phyloP scores from a whole-genome alignment of 2,113 vertebrate species.

The Pimephales promelas region DNA sequence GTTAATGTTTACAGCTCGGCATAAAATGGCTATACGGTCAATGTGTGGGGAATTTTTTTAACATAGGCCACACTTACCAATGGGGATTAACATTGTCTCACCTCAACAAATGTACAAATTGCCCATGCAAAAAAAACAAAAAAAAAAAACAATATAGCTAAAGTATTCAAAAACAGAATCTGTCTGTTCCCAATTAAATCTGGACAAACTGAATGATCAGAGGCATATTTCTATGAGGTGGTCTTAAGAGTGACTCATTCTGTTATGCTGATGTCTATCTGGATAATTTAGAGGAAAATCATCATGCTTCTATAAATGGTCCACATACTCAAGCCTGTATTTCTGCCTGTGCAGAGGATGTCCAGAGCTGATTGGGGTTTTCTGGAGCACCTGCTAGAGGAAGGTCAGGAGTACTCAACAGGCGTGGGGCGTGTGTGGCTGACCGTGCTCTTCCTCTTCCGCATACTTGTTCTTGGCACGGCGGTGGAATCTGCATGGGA shows the following conservation, averaged over 20 bases:
- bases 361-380: constrained; percentile 96
- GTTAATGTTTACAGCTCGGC: not conserved
- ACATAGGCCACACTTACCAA: not conserved
- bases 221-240: not conserved
- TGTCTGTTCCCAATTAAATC: not conserved
- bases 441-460: constrained; percentile 95
- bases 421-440: constrained; percentile 92
- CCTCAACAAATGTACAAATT: constrained; percentile 24
- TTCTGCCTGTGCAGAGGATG: constrained; percentile 73
- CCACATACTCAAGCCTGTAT: constrained; percentile 10
- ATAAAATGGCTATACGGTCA: not conserved
- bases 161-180: not conserved
- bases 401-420: constrained; percentile 92
- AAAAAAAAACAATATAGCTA: not conserved
- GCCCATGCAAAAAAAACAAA: not conserved
- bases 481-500: constrained; percentile 94
- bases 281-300: not conserved
- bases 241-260: constrained; percentile 20
- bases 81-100: not conserved
- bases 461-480: constrained; percentile 89
- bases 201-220: not conserved
- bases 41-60: not conserved
- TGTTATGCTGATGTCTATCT: not conserved
- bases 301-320: not conserved
- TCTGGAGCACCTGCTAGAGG: constrained; percentile 91